Percentiles rank a stretch among this genome's conserved stretches.
phyloP scores from a whole-genome alignment of 2,113 vertebrate species.

The Xyrauchen texanus region DNA sequence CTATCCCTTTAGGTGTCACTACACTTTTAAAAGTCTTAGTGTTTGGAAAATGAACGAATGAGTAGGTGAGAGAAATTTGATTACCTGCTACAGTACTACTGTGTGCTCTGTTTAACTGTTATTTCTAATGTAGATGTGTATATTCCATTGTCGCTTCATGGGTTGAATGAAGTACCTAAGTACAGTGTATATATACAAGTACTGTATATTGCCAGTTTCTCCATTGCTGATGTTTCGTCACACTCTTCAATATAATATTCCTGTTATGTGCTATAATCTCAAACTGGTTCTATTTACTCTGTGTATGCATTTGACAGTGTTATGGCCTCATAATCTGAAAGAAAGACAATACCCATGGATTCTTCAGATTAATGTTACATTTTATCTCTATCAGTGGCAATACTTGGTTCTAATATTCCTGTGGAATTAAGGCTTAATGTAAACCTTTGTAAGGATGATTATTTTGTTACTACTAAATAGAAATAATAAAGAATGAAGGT shows the following conservation, averaged over 20 bases:
- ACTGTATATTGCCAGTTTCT: conserved; percentile 28
- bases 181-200: conserved; percentile 1
- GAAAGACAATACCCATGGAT: not conserved
- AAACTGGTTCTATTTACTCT: conserved; percentile 23
- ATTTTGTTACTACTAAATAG: conserved; percentile 25
- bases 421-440: conserved; percentile 57
- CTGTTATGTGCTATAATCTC: conserved; percentile 3
- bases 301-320: conserved; percentile 6
- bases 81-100: conserved; percentile 7
- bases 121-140: not conserved
- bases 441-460: conserved; percentile 59
- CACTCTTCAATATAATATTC: conserved; percentile 13
- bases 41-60: not conserved
- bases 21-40: too few species aligned
- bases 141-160: conserved; percentile 9
- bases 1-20: too few species aligned
- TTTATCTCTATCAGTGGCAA: conserved; percentile 42
- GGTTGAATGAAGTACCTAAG: not conserved
- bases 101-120: conserved; percentile 13
- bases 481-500: too few species aligned
- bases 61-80: not conserved
- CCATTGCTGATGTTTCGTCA: conserved; percentile 21
- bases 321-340: conserved; percentile 19
- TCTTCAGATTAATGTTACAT: conserved; percentile 26
- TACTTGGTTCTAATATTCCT: conserved; percentile 52